A percentile compares a stretch with the other conserved stretches of the same genome.
These are phyloP conservation scores for Tarsius wallacei DNA, from an alignment of 2,797 vertebrate genomes.

Conservation along the genomic window DNA sequence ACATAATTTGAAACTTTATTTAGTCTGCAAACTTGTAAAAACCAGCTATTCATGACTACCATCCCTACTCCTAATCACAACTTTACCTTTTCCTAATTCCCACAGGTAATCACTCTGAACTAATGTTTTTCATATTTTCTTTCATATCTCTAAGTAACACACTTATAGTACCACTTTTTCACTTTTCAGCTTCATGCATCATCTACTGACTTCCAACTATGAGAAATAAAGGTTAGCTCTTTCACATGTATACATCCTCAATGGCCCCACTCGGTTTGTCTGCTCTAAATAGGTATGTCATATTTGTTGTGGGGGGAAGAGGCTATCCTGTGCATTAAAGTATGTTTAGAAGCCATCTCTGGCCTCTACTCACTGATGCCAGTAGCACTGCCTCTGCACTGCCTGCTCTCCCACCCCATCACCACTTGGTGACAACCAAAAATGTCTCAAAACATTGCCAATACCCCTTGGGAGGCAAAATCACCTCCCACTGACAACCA, in stretches of 20 bases:
- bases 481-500: neutral
- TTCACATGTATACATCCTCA: neutral
- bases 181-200: neutral
- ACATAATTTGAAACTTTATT: neutral
- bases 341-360: neutral
- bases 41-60: neutral
- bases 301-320: neutral
- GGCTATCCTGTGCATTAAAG: neutral
- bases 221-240: neutral
- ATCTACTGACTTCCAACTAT: neutral
- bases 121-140: neutral
- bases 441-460: conserved; percentile 35
- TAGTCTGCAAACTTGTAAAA: neutral
- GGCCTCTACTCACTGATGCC: neutral
- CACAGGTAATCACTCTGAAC: neutral
- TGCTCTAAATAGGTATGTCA: neutral
- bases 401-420: neutral
- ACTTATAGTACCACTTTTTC: neutral
- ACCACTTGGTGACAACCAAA: neutral
- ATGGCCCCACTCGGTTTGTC: neutral
- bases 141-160: neutral
- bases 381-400: neutral
- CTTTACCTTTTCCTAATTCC: neutral
- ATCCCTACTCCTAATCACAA: neutral
- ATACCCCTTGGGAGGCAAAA: neutral